phyloP scores from a whole-genome alignment of 2,113 vertebrate species.

The Pterocles orientalis region DNA sequence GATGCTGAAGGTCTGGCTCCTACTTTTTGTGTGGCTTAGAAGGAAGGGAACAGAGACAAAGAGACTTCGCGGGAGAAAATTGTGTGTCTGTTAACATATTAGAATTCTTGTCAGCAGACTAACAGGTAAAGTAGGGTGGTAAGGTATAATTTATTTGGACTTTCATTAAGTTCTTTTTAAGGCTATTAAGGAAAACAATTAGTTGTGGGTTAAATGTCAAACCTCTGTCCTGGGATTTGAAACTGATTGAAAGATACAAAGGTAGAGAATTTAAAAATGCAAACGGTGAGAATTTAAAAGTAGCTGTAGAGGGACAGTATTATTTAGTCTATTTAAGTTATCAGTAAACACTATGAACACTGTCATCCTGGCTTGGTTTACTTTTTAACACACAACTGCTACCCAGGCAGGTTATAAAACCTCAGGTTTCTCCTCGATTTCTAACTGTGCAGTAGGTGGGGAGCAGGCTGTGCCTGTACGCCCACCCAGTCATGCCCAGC shows the following conservation, averaged over 20 bases:
- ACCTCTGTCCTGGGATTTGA: not conserved
- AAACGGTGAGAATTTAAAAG: not conserved
- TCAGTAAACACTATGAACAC: not conserved
- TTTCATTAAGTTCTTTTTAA: not conserved
- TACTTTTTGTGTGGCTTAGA: not conserved
- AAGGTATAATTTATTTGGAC: not conserved
- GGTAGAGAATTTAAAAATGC: not conserved
- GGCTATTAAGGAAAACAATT: not conserved
- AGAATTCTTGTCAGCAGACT: not conserved
- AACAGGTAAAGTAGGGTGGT: not conserved
- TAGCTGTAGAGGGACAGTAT: not conserved
- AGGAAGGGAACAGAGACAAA: not conserved
- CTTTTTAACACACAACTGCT: not conserved
- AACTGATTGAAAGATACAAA: not conserved
- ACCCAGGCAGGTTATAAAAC: not conserved
- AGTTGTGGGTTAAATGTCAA: not conserved
- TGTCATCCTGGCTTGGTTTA: not conserved
- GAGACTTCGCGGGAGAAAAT: not conserved
- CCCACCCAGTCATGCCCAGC: not conserved
- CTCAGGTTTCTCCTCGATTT: not conserved
- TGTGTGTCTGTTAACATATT: not conserved
- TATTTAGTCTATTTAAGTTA: not conserved
- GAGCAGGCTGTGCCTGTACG: not conserved
- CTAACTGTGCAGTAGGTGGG: not conserved
- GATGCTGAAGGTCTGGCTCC: not conserved